Conservation (phyloP, 30 jellyfish, hydroid and myxozoan species). For the Pelagia noctiluca region DNA sequence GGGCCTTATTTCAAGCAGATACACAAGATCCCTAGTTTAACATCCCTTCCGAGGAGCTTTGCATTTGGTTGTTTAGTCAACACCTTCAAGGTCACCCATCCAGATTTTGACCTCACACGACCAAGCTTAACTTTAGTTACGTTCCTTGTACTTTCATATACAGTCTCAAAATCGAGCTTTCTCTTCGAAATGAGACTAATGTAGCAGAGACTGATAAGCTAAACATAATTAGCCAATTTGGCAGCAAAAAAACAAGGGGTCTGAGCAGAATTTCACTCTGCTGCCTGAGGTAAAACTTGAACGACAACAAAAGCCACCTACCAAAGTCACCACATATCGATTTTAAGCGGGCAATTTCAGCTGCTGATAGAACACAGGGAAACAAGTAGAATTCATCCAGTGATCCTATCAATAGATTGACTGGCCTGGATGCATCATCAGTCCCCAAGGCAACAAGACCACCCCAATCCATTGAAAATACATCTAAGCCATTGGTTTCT, state of each 20-base stretch:
- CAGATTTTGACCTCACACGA: too few species aligned
- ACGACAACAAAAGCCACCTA: constrained; percentile 20
- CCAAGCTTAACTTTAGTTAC: not conserved
- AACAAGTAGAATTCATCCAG: constrained; percentile 90
- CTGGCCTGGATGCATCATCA: constrained; percentile 49
- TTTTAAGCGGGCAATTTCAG: constrained; percentile 65
- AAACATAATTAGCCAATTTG: not conserved
- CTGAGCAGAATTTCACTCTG: not conserved
- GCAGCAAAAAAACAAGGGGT: not conserved
- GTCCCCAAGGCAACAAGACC: constrained; percentile 88
- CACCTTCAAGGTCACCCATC: too few species aligned
- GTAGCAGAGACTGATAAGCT: not conserved
- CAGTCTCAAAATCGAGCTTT: not conserved
- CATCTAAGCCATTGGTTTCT: constrained; percentile 59
- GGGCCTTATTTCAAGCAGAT: too few species aligned
- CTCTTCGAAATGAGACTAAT: not conserved
- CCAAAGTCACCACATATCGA: constrained; percentile 78
- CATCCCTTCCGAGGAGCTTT: too few species aligned
- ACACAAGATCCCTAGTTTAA: too few species aligned
- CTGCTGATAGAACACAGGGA: constrained; percentile 82
- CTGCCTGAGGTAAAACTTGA: not conserved
- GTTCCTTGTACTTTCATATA: not conserved
- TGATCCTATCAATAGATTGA: constrained; percentile 64
- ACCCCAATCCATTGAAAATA: constrained; percentile 90
- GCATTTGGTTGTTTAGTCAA: too few species aligned